Evolutionary conservation across 2,797 vertebrate species (phyloP), one percentile per base, ranked within the genome.

Genomic region (Amazonetta brasiliensis): DNA sequence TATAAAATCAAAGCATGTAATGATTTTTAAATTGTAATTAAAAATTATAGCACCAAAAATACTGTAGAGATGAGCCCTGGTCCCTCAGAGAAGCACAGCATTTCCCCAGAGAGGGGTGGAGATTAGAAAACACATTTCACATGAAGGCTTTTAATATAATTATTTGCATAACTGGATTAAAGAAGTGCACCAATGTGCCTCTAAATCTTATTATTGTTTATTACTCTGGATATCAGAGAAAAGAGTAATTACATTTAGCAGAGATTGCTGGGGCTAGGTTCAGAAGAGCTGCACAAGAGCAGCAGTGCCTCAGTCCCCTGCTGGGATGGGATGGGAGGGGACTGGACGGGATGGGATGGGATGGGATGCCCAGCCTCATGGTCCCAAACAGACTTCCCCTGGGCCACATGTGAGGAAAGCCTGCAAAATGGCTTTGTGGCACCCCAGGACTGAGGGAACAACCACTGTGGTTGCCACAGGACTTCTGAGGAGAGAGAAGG

Each of bases 81-180:
- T 71, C 26, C 72, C 68, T 52, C 22, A 22, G 77, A 87, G 80
- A 66, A 5, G 12, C 12, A 5, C 46, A 52, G 80, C 31, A 11
- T 21, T 1, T 84, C 95, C 86, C 54, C 2, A 2, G 71, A 62
- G 87, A 83, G 25, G 18, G 37, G 14, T 84, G 56, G 33, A 75
- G 60, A 82, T 87, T 10, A 80, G 19, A 72, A 90, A 89, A 79
- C n/a, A 22, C 10, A 4, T 90, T 94, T 87, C 91, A 83, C 72
- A 30, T 83, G 91, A 55, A 23, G 14, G 82, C 12, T 89, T 68
- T 87, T 81, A 93, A 77, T 86, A 58, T 31, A 58, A 85, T 89
- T 77, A 92, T 94, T 96, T 92, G 44, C 72, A 66, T 96, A 92
- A 94, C 78, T 94, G 86, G 64, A 92, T 87, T 94, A 92, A 84